These are phyloP conservation scores for Papilio protenor DNA, from an alignment of 2,888 invertebrate species.

Conservation along the genomic window DNA sequence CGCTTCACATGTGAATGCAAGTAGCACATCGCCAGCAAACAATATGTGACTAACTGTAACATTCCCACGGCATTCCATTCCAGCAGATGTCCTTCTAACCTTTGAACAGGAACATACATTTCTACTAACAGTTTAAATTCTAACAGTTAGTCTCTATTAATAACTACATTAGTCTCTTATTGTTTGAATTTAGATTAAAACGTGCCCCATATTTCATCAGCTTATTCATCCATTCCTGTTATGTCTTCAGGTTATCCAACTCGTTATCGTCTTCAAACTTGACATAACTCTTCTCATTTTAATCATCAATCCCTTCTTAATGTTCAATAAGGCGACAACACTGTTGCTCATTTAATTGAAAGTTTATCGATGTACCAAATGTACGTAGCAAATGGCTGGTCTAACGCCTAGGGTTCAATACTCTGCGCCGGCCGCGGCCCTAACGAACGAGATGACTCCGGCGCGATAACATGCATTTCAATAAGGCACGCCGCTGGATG, in stretches of 20 bases:
- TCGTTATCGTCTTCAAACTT: no score
- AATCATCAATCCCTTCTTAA: no score
- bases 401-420: slow-evolving; percentile 81
- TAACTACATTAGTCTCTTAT: no score
- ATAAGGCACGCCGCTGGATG: slow-evolving; percentile 51
- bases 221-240: no score
- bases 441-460: slow-evolving; percentile 79
- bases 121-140: background rate
- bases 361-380: background rate
- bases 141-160: background rate
- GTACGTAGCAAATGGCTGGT: slow-evolving; percentile 48
- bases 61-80: slow-evolving; percentile 23
- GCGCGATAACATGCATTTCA: slow-evolving; percentile 77
- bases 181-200: no score
- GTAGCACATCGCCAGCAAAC: slow-evolving; percentile 11
- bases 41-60: slow-evolving; percentile 37
- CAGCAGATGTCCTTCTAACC: slow-evolving; percentile 5
- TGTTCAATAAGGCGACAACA: no score
- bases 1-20: slow-evolving; percentile 30
- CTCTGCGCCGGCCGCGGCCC: slow-evolving; percentile 64
- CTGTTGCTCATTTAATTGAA: no score
- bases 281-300: no score
- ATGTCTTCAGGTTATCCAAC: no score
- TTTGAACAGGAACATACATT: background rate
- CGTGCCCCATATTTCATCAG: no score